These are phyloP conservation scores for Okamejei kenojei DNA, from an alignment of 2,797 vertebrate species.

Conservation along the genomic window DNA sequence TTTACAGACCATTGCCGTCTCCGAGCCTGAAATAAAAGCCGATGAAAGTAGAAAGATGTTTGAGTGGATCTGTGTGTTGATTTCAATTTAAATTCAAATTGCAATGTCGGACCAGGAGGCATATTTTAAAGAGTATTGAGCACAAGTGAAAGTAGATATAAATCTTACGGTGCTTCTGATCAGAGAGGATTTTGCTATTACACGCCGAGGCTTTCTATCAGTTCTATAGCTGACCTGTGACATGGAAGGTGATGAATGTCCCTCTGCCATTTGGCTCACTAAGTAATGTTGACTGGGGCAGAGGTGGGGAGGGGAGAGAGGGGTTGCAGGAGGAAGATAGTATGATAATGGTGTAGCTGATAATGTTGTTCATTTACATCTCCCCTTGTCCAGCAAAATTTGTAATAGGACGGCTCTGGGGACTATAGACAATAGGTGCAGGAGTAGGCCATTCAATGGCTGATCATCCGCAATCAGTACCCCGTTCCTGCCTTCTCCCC, in stretches of 20 bases:
- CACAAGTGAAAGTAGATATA: constrained; percentile 36
- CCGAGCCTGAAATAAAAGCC: constrained; percentile 11
- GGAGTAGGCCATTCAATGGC: too few species aligned
- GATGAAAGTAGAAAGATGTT: constrained; percentile 17
- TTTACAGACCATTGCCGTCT: background rate
- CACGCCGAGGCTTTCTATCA: constrained; percentile 27
- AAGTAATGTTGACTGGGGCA: constrained; percentile 52
- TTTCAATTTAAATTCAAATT: constrained; percentile 38
- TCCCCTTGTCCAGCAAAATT: constrained; percentile 59
- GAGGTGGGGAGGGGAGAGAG: too few species aligned
- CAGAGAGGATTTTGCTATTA: constrained; percentile 10
- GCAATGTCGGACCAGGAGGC: constrained; percentile 7
- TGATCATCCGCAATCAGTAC: too few species aligned
- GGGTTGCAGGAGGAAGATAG: too few species aligned
- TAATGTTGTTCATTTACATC: constrained; percentile 57
- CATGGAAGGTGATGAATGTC: constrained; percentile 60
- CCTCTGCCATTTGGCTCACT: constrained; percentile 58
- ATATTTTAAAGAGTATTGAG: constrained; percentile 31
- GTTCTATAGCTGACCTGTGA: constrained; percentile 50
- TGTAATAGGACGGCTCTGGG: constrained; percentile 57
- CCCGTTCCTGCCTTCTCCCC: too few species aligned
- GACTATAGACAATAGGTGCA: constrained; percentile 39
- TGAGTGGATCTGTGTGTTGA: constrained; percentile 2
- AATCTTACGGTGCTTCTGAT: constrained; percentile 27
- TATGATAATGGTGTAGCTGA: too few species aligned